Percentiles rank a stretch among this genome's conserved stretches.
These are phyloP conservation scores for Leptobrachium leishanense DNA, from an alignment of 2,113 vertebrate species.

Conservation along the genomic window DNA sequence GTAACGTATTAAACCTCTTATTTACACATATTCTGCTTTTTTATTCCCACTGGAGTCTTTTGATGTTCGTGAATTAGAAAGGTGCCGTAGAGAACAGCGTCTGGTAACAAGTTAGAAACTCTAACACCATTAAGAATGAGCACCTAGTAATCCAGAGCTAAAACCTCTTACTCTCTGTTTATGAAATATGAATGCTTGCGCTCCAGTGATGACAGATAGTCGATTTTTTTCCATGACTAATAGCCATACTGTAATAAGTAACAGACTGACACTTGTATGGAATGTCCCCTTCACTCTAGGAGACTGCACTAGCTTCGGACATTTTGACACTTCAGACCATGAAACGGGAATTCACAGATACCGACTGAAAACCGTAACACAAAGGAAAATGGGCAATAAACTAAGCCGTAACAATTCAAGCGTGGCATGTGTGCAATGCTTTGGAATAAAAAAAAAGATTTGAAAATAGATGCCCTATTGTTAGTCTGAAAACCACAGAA, in stretches of 20 bases:
- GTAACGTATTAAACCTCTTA: constrained; percentile 8
- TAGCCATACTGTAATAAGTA: constrained; percentile 56
- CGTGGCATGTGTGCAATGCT: constrained; percentile 18
- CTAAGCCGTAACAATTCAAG: constrained; percentile 10
- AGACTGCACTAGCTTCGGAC: constrained; percentile 52
- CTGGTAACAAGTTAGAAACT: constrained; percentile 54
- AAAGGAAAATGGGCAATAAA: constrained; percentile 6
- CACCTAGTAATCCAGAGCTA: constrained; percentile 65
- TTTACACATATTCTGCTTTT: not conserved
- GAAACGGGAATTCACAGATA: constrained; percentile 49
- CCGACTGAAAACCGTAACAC: constrained; percentile 7
- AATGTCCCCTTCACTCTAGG: constrained; percentile 56
- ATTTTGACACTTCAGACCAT: constrained; percentile 44
- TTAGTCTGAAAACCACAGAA: constrained; percentile 9
- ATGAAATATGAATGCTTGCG: constrained; percentile 56
- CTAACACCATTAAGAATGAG: constrained; percentile 54
- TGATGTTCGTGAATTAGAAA: constrained; percentile 8
- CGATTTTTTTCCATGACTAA: constrained; percentile 57
- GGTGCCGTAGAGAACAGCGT: constrained; percentile 22
- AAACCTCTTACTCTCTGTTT: constrained; percentile 60
- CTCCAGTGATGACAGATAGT: constrained; percentile 58
- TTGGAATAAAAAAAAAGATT: constrained; percentile 11
- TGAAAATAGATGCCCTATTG: constrained; percentile 12
- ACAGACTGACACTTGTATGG: constrained; percentile 50
- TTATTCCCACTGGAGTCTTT: not conserved